These are phyloP conservation scores for Galerucella calmariensis DNA, from an alignment of 2,888 invertebrate species.

Conservation along the genomic window DNA sequence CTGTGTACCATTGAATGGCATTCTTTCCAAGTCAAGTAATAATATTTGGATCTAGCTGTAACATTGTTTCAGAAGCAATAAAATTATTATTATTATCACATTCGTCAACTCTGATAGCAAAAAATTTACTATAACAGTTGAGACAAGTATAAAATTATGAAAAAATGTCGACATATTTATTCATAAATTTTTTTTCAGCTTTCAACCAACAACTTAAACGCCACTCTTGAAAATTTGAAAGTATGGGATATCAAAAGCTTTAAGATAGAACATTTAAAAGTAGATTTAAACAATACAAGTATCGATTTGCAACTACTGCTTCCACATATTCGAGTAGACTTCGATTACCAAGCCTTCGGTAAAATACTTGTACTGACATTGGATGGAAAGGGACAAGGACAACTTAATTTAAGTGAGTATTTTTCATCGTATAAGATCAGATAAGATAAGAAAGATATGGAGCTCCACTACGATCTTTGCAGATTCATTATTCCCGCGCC, in stretches of 20 bases:
- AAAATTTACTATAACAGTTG: too few species aligned
- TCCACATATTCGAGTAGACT: conserved; percentile 71
- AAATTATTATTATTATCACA: too few species aligned
- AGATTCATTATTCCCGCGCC: too few species aligned
- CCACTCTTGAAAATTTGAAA: conserved; percentile 47
- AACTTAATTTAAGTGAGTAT: conserved; percentile 74
- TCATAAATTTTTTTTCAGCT: too few species aligned
- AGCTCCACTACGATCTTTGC: too few species aligned
- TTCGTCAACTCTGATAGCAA: too few species aligned
- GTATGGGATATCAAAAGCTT: conserved; percentile 71
- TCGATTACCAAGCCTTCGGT: conserved; percentile 73
- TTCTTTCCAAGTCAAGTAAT: too few species aligned
- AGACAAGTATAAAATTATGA: too few species aligned
- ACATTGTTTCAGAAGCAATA: too few species aligned
- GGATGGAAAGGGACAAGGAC: conserved; percentile 72
- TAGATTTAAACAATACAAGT: conserved; percentile 66
- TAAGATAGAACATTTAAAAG: conserved; percentile 65
- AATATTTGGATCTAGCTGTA: too few species aligned
- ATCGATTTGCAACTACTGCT: conserved; percentile 70
- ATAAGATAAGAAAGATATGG: neutral
- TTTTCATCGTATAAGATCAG: neutral
- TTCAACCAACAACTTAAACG: conserved; percentile 41
- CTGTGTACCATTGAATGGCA: too few species aligned
- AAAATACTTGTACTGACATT: conserved; percentile 77
- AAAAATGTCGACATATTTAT: too few species aligned